Evolutionary conservation across 2,888 invertebrate species (phyloP).

Genomic region (Notodonta ziczac): DNA sequence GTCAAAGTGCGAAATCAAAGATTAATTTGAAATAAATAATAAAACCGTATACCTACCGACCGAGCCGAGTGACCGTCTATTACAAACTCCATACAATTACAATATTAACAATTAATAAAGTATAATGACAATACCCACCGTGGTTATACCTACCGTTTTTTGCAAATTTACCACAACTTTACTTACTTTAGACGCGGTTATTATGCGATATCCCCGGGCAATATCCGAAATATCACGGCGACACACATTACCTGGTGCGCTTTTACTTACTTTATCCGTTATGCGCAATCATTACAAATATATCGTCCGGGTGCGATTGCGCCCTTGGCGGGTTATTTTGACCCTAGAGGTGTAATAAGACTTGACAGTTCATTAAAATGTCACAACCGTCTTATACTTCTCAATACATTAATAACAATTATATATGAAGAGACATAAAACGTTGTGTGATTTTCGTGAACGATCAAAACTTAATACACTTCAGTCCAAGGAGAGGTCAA

Average conservation of each 20-base stretch:
- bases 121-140: constrained; percentile 54
- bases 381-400: too few species aligned
- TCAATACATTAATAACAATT: too few species aligned
- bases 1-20: constrained; percentile 22
- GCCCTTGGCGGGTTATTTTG: not conserved
- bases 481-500: not conserved
- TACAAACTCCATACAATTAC: not conserved
- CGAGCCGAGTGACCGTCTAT: constrained; percentile 33
- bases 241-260: constrained; percentile 68
- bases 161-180: constrained; percentile 28
- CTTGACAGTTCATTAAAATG: not conserved
- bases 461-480: not conserved
- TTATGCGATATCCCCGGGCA: constrained; percentile 31
- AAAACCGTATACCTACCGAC: constrained; percentile 44
- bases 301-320: not conserved
- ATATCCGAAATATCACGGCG: constrained; percentile 20
- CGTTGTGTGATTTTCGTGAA: not conserved
- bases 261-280: constrained; percentile 59
- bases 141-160: constrained; percentile 62
- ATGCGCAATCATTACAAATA: constrained; percentile 36
- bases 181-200: constrained; percentile 44
- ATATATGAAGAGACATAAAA: too few species aligned
- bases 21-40: constrained; percentile 20
- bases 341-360: not conserved
- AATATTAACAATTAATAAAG: constrained; percentile 24